Evolutionary conservation across 92 coral and sea anemone genomes (phyloP), one percentile per base, ranked within the genome.

Genomic region (Palythoa grandiflora): DNA sequence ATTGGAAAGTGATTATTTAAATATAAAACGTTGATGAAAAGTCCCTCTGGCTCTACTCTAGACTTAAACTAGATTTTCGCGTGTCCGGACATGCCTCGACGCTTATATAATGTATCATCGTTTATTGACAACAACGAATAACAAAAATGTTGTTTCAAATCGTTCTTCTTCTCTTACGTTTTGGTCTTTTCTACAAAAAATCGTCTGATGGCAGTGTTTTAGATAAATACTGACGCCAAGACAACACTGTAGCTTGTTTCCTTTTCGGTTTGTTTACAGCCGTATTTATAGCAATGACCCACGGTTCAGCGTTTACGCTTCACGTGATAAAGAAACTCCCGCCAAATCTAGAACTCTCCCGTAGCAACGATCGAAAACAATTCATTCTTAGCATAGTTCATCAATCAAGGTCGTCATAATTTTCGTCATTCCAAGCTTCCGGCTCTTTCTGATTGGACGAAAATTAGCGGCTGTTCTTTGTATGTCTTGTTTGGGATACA

Each of bases 291-390:
- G 75, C 86, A 20, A 36, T 81, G 86, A 81, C 11, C 66, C 55
- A 80, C 52, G 39, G 19, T 51, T 44, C 38, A 9, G 86, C 35
- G 37, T 81, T 28, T 1, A 15, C 13, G 16, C 38, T 52, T 2
- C 80, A 75, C 79, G 80, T 72, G 88, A 50, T 53, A 84, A 71
- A 71, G 13, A 88, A 83, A 88, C 96, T 94, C 98, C 96, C 98
- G 98, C 98, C 98, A 94, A 91, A 88, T 86, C 76, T 15, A 90
- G 85, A 50, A 84, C 90, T 93, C 88, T 63, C 98, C 88, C 88
- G 78, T 89, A 73, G 96, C 96, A 93, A 95, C 96, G 84, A 60
- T 78, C 91, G 89, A 94, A 93, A 95, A 92, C 94, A 93, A 83
- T 63, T 90, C 61, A 28, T 66, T 65, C 60, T 81, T 20, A 47